These are phyloP conservation scores for Plebejus argus DNA, from an alignment of 2,888 invertebrate species.

Conservation along the genomic window DNA sequence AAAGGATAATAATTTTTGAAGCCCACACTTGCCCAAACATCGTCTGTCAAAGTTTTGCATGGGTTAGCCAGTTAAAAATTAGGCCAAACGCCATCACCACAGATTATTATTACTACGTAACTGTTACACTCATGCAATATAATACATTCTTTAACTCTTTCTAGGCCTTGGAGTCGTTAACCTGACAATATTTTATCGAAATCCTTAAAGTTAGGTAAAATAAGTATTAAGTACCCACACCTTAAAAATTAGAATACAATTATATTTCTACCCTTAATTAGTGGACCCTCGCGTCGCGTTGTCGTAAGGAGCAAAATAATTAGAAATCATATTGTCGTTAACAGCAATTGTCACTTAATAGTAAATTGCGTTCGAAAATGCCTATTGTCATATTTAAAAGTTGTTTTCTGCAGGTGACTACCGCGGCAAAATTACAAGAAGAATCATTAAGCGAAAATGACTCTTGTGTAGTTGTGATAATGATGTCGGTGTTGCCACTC, in stretches of 20 bases:
- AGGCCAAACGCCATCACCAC: no score
- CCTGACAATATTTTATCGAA: no score
- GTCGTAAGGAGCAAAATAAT: not conserved
- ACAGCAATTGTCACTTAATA: slow-evolving; percentile 30
- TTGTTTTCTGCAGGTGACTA: slow-evolving; percentile 64
- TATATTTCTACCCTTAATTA: not conserved
- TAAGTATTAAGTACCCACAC: no score
- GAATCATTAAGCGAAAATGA: slow-evolving; percentile 41
- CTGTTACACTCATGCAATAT: no score
- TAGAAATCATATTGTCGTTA: slow-evolving; percentile 21
- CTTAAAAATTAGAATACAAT: not conserved
- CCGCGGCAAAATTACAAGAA: slow-evolving; percentile 46
- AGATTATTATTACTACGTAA: no score
- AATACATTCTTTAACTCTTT: no score
- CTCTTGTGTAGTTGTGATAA: slow-evolving; percentile 47
- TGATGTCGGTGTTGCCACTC: slow-evolving; percentile 42
- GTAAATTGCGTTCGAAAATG: slow-evolving; percentile 40
- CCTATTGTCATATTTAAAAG: slow-evolving; percentile 51
- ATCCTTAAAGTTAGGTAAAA: no score
- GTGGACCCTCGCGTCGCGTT: not conserved
- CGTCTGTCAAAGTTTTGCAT: no score
- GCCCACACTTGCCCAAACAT: no score
- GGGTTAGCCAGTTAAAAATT: no score
- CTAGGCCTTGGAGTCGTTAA: no score
- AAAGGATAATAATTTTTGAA: no score